These are phyloP conservation scores for Cabera pusaria DNA, from an alignment of 2,888 invertebrate species.

Conservation along the genomic window DNA sequence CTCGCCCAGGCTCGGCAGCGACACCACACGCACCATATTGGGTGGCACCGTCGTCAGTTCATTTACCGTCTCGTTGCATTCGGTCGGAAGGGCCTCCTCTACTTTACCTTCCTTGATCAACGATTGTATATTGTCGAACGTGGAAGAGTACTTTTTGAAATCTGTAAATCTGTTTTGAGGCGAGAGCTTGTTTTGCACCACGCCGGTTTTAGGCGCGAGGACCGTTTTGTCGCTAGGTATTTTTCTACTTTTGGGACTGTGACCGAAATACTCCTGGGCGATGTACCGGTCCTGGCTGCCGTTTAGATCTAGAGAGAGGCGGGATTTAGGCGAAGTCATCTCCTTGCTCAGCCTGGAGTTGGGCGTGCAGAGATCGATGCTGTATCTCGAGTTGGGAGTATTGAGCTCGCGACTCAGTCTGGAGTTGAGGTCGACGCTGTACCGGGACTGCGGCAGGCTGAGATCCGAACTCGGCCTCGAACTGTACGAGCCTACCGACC, in stretches of 20 bases:
- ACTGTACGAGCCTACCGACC: conserved; percentile 83
- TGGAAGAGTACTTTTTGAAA: conserved; percentile 88
- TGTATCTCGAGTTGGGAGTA: conserved; percentile 86
- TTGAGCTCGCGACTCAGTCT: conserved; percentile 82
- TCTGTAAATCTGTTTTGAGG: conserved; percentile 84
- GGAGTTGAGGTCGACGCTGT: conserved; percentile 82
- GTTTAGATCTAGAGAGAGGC: conserved; percentile 84
- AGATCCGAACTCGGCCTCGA: conserved; percentile 85
- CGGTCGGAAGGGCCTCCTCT: conserved; percentile 75
- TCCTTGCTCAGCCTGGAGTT: conserved; percentile 83
- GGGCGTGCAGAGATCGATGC: conserved; percentile 86
- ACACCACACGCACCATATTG: conserved; percentile 86
- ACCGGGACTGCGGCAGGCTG: conserved; percentile 83
- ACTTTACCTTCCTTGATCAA: conserved; percentile 88
- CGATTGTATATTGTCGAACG: conserved; percentile 90
- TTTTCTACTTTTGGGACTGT: conserved; percentile 78
- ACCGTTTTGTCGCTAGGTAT: conserved; percentile 56
- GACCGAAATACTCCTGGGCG: conserved; percentile 70
- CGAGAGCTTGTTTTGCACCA: conserved; percentile 71
- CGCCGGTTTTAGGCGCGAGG: conserved; percentile 50
- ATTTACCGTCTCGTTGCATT: conserved; percentile 83
- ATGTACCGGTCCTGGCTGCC: conserved; percentile 76
- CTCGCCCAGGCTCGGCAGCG: conserved; percentile 85
- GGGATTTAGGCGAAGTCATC: conserved; percentile 84
- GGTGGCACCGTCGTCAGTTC: conserved; percentile 86